These are phyloP conservation scores for Periphyllus acericola DNA, from an alignment of 2,888 invertebrate species.

Conservation along the genomic window DNA sequence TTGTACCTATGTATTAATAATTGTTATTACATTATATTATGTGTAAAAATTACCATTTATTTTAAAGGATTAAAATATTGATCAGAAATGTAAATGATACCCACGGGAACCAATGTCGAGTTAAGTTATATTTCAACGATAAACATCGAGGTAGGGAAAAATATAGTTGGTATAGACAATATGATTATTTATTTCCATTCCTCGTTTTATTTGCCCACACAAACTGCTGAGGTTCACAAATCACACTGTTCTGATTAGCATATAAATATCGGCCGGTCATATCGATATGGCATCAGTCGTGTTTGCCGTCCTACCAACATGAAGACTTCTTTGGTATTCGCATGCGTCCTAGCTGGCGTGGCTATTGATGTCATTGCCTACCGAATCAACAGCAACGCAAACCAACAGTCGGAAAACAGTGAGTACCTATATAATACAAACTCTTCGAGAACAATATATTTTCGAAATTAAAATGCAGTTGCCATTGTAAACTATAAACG, in stretches of 20 bases:
- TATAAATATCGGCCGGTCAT: neutral
- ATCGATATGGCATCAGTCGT: neutral
- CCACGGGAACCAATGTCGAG: neutral
- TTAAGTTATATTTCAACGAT: neutral
- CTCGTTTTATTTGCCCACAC: neutral
- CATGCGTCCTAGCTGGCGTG: conserved; percentile 9
- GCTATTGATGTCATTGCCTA: neutral
- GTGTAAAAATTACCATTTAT: no score
- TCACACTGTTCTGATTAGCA: neutral
- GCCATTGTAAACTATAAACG: no score
- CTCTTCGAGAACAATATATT: no score
- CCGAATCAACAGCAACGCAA: neutral
- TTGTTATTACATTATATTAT: no score
- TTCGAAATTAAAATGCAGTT: no score
- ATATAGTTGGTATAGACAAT: neutral
- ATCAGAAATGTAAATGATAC: neutral
- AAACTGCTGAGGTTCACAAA: neutral
- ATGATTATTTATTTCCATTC: neutral
- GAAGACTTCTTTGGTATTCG: conserved; percentile 6
- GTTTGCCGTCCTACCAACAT: neutral
- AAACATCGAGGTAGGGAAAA: neutral
- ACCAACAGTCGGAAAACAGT: neutral
- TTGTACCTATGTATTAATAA: no score
- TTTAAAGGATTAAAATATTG: no score
- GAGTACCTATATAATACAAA: neutral